Base-by-base conservation (phyloP, 2,113 vertebrate species). In the Lathamus discolor region DNA sequence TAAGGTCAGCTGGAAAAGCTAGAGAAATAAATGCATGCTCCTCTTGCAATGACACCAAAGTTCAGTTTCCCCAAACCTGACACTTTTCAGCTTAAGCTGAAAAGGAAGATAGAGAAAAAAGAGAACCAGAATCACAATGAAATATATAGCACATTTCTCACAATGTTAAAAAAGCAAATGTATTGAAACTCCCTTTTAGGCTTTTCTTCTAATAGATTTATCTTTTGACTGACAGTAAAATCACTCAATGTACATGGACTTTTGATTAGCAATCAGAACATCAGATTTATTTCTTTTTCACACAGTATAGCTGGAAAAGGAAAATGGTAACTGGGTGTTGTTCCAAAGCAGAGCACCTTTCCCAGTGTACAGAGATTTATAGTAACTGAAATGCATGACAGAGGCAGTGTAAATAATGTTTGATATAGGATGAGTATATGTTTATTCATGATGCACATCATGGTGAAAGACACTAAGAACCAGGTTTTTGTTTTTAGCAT, bases 391-490 rank as follows among this genome's bases (percentile, higher is more conserved):
- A 93, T 83, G 44, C 62, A 73, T 83, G 68, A 73, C 49, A 90
- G 79, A 86, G 69, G 64, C 41, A 93, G 64, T 94, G 86, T 94
- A 94, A 96, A 97, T 86, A 94, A 87, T 46, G 54, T 46, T 70
- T 93, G 48, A 88, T 73, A 78, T 62, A 87, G 44, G 59, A 77
- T 35, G 10, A 17, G 5, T 75, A 41, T 62, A 46, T 39, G 73
- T 91, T 92, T 96, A 37, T 46, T 94, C 61, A 76, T 74, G 55
- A 74, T 62, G 83, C 33, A 85, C 6, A 79, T 79, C 39, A 68
- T 16, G 86, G 63, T 83, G 48, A 93, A 77, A 92, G 64, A 51
- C 10, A 29, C 43, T 89, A 79, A 92, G 70, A 91, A 57, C 1
- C 3, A 37, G 31, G 3, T 3, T 63, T 83, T 78, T 52, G 23